Base-by-base conservation (phyloP, 2,797 vertebrate genomes). In the Gephyroberyx darwinii region DNA sequence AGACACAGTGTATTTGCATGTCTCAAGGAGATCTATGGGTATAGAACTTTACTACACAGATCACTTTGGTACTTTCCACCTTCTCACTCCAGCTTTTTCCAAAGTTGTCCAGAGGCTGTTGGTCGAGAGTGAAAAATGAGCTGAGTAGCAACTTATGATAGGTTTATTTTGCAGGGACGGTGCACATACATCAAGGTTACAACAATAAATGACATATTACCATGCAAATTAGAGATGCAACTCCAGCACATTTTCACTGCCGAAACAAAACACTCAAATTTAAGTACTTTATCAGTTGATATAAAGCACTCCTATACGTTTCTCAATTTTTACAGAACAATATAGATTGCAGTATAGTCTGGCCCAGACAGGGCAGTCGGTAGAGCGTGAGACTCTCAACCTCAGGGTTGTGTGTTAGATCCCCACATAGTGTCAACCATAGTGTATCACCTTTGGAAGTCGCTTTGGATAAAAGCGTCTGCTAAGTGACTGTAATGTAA, bases 121-220 rank as follows among this genome's bases (percentile, higher is more conserved):
- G 56, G 81, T 88, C 84, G 69, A 75, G 76, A 74, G 74, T 88
- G 89, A 92, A 89, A 90, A 90, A 92, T 80, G 89, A 88, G 75
- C 56, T 0, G 35, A 62, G 82, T 82, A 88, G 85, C 74, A 88
- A 80, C 69, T 84, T 90, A 79, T 89, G 90, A 90, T 69, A 58
- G 88, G 84, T 90, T 90, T 91, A 90, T 90, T 89, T 86, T 84
- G 81, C 80, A 58, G 78, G 77, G 81, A 83, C 71, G 81, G 74
- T 0, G 45, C 74, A 26, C 81, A 90, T 91, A 82, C 62, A 88
- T 92, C 86, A 90, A n/a, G 5, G 65, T 86, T 85, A 78, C 74
- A 57, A 75, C 82, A 82, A 80, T 83, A 90, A 90, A 88, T 90
- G 84, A 89, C 88, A 87, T 80, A 86, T 88, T 87, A 84, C 77